Evolutionary conservation across 2,888 invertebrate species (phyloP), one percentile per base, ranked within the genome.

Genomic region (Caenorhabditis imperialis): DNA sequence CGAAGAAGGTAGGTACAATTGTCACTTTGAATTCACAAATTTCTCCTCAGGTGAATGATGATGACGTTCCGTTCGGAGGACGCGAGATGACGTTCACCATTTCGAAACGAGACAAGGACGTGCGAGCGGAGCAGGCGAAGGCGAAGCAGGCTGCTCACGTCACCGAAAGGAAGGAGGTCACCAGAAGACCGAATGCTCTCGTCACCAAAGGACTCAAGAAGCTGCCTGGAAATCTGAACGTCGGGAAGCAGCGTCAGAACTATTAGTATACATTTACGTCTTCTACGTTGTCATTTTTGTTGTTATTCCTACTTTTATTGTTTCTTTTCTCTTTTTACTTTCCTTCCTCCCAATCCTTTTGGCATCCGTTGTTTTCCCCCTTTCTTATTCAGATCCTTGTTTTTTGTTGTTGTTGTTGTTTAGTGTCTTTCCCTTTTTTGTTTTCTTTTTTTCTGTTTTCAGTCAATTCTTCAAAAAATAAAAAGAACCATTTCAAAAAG

Each of bases 21-120:
- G n/a, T n/a, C n/a, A n/a, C 18, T 4, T 1, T 6, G 3, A 40
- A 35, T 50, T 22, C 23, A 53, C 12, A 5, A 23, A 18, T 16
- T 20, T 27, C 18, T 23, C 30, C 51, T 27, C 27, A 57, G 67
- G 53, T 58, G 18, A 25, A 53, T 22, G 73, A 73, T n/a, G 72
- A 62, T 44, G 65, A 65, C 51, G 71, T 72, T 30, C 77, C 82
- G 6, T 86, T 85, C 61, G 86, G 85, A 20, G 84, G 83, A 30
- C 78, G 82, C 40, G 76, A 80, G 35, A 78, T 85, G 72, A 80
- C 84, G 25, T 86, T 85, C 74, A 78, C 71, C 1, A 65, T 78
- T 47, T 67, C 67, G 23, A 78, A 77, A 33, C 53, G 58, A 12
- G 73, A 67, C 8, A 77, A 73, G 38, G 78, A 75, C 37, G 69